phyloP scores from a whole-genome alignment of 2,888 invertebrate species.

The Anthophora plumipes region DNA sequence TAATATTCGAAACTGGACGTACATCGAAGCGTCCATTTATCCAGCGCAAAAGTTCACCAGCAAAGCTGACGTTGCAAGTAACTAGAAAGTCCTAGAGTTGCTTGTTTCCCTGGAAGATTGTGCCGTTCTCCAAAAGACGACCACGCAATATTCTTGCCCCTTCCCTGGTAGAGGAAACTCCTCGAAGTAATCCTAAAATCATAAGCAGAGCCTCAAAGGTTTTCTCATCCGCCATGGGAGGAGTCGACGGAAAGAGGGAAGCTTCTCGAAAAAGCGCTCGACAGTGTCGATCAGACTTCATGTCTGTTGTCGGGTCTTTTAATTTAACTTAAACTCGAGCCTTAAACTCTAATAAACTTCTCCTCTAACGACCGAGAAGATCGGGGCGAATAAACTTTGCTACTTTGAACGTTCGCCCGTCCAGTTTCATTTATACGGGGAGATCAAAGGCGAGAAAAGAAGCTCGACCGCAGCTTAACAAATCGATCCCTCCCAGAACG shows the following conservation, averaged over 20 bases:
- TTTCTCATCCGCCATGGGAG: neutral
- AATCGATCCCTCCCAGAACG: slow-evolving; percentile 31
- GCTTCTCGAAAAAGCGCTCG: neutral
- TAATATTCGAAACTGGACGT: too few relatives aligned
- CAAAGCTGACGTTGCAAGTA: slow-evolving; percentile 9
- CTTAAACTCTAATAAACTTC: slow-evolving; percentile 7
- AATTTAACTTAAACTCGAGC: slow-evolving; percentile 13
- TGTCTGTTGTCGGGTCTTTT: slow-evolving; percentile 2
- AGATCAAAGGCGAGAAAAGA: slow-evolving; percentile 21
- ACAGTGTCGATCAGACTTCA: neutral
- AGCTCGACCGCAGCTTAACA: slow-evolving; percentile 24
- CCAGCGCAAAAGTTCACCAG: neutral
- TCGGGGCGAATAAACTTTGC: slow-evolving; percentile 21
- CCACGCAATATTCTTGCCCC: neutral
- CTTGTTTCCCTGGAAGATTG: slow-evolving; percentile 1
- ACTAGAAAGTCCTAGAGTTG: neutral
- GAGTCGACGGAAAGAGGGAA: neutral
- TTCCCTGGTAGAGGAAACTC: neutral
- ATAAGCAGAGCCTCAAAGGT: neutral
- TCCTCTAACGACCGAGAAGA: slow-evolving; percentile 9
- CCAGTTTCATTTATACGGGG: neutral
- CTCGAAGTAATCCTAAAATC: slow-evolving; percentile 3
- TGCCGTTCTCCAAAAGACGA: neutral
- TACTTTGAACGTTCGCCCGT: slow-evolving; percentile 6
- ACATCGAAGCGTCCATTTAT: neutral